Evolutionary conservation across 2,797 vertebrate genomes (phyloP).

Genomic region (Smutsia temminckii): DNA sequence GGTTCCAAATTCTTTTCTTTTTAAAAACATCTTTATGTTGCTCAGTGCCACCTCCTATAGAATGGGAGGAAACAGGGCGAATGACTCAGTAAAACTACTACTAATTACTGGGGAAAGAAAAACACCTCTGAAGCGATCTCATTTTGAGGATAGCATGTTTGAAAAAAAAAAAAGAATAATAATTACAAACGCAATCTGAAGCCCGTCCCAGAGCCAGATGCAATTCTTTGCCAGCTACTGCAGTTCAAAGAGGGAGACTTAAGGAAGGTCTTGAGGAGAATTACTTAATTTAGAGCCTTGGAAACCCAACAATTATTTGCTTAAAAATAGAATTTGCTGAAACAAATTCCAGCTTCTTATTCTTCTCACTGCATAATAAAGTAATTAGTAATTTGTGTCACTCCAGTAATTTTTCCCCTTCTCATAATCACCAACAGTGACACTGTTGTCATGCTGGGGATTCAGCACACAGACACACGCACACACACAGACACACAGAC

Average conservation of each 20-base stretch:
- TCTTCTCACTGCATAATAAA: slow-evolving; percentile 85
- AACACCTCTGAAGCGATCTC: slow-evolving; percentile 7
- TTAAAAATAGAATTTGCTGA: slow-evolving; percentile 87
- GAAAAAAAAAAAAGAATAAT: background rate
- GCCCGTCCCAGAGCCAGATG: slow-evolving; percentile 62
- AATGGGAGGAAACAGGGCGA: background rate
- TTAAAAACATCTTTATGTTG: background rate
- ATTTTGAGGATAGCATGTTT: slow-evolving; percentile 35
- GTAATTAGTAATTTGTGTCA: slow-evolving; percentile 87
- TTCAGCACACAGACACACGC: background rate
- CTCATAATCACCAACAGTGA: slow-evolving; percentile 79
- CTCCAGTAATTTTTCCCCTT: slow-evolving; percentile 79
- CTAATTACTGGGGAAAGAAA: slow-evolving; percentile 26
- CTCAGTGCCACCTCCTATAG: background rate
- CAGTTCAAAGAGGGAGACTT: slow-evolving; percentile 77
- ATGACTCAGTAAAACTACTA: slow-evolving; percentile 33
- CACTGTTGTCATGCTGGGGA: slow-evolving; percentile 65
- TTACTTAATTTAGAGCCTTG: slow-evolving; percentile 82
- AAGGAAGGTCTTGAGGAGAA: slow-evolving; percentile 78
- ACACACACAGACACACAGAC: too few species aligned
- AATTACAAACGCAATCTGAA: slow-evolving; percentile 49
- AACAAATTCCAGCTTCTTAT: slow-evolving; percentile 83
- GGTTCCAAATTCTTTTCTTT: background rate
- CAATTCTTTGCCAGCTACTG: slow-evolving; percentile 67
- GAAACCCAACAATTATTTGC: slow-evolving; percentile 86